These are phyloP conservation scores for Brachionus calyciflorus DNA, from an alignment of 1,140 invertebrate species.

Conservation along the genomic window DNA sequence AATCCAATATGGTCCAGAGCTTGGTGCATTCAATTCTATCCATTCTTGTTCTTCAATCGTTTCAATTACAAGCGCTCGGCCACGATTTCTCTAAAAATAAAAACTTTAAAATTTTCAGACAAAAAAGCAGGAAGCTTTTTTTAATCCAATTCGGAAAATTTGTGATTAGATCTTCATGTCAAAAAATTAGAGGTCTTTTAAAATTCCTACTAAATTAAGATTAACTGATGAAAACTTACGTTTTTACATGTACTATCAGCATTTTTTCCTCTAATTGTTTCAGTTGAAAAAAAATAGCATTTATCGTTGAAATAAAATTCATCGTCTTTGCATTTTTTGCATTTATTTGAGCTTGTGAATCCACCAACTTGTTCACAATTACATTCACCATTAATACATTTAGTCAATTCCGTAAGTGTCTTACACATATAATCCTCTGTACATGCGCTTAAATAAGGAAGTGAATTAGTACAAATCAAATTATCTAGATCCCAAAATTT, in stretches of 20 bases:
- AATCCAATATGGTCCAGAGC: background rate
- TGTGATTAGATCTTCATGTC: background rate
- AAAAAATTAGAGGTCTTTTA: too few species aligned
- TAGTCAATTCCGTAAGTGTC: background rate
- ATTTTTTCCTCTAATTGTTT: background rate
- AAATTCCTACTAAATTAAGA: too few species aligned
- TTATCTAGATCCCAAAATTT: background rate
- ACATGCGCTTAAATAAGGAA: background rate
- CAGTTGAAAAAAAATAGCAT: constrained; percentile 11
- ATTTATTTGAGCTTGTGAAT: background rate
- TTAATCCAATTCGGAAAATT: too few species aligned
- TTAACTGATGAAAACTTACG: background rate
- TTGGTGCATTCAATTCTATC: too few species aligned
- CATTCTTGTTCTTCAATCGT: background rate
- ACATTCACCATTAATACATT: background rate
- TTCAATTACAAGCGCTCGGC: background rate
- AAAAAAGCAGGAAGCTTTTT: too few species aligned
- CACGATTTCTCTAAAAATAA: too few species aligned
- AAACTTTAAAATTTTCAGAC: too few species aligned
- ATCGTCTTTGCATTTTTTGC: background rate
- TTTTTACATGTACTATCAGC: background rate
- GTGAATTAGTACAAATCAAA: background rate
- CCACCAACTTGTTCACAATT: background rate
- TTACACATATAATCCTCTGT: background rate
- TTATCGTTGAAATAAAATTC: background rate